These are phyloP conservation scores for Gyps fulvus DNA, from an alignment of 2,113 vertebrate genomes.

Conservation along the genomic window DNA sequence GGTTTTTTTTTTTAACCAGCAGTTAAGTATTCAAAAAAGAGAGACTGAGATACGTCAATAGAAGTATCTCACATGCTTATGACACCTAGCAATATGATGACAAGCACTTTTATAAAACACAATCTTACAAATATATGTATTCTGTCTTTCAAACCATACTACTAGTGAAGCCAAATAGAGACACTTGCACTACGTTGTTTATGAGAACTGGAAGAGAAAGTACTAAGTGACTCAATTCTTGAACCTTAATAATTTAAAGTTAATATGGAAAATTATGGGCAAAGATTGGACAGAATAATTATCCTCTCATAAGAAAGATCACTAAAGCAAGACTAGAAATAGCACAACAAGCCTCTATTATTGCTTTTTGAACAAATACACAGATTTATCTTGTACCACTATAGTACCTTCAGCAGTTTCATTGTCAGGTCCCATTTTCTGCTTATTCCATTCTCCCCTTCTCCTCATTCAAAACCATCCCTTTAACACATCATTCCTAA, in stretches of 20 bases:
- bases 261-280: not conserved
- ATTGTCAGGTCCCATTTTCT: slow-evolving; percentile 67
- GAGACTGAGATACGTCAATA: accelerated
- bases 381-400: slow-evolving; percentile 27
- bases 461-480: slow-evolving; percentile 78
- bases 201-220: not conserved
- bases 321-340: not conserved
- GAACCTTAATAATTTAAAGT: not conserved
- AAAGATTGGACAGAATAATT: not conserved
- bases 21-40: not conserved
- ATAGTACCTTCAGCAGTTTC: slow-evolving; percentile 38
- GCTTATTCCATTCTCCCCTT: slow-evolving; percentile 68
- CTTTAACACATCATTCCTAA: slow-evolving; percentile 89
- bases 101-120: not conserved
- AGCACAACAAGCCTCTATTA: not conserved
- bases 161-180: not conserved
- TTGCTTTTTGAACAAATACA: slow-evolving; percentile 15
- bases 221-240: not conserved
- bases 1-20: not conserved
- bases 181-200: not conserved
- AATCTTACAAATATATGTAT: not conserved
- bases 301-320: not conserved
- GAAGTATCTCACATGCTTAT: not conserved
- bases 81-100: not conserved
- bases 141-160: not conserved